Percentiles rank a stretch among this genome's conserved stretches.
These are phyloP conservation scores for Eriosoma lanigerum DNA, from an alignment of 1,140 invertebrate species.

Conservation along the genomic window DNA sequence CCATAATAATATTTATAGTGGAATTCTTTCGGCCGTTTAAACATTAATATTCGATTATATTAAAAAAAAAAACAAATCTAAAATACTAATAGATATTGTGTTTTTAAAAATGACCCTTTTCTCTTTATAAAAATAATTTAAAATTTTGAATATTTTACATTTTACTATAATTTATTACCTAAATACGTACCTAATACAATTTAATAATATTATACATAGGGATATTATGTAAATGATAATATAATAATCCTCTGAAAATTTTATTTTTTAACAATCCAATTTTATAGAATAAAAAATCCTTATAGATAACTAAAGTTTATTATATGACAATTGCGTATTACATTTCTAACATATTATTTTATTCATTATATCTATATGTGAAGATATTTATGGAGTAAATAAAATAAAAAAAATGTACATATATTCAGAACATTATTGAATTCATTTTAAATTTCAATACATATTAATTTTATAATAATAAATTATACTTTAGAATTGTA, in stretches of 20 bases:
- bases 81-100: too few species aligned
- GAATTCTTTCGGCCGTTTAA: not conserved
- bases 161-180: not conserved
- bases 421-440: too few species aligned
- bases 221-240: conserved; percentile 17
- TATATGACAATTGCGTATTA: not conserved
- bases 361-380: too few species aligned
- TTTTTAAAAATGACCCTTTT: not conserved
- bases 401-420: too few species aligned
- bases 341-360: conserved; percentile 8
- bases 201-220: too few species aligned
- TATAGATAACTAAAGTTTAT: conserved; percentile 14
- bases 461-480: too few species aligned
- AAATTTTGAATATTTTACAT: not conserved
- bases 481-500: too few species aligned
- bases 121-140: not conserved
- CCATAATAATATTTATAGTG: conserved; percentile 9
- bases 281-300: conserved; percentile 9
- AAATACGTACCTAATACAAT: too few species aligned
- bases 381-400: too few species aligned
- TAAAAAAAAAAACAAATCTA: not conserved
- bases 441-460: too few species aligned
- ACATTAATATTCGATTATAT: conserved; percentile 8
- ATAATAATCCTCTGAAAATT: not conserved
- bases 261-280: conserved; percentile 22